These are phyloP conservation scores for Rutilus rutilus DNA, from an alignment of 2,113 vertebrate species.

Conservation along the genomic window DNA sequence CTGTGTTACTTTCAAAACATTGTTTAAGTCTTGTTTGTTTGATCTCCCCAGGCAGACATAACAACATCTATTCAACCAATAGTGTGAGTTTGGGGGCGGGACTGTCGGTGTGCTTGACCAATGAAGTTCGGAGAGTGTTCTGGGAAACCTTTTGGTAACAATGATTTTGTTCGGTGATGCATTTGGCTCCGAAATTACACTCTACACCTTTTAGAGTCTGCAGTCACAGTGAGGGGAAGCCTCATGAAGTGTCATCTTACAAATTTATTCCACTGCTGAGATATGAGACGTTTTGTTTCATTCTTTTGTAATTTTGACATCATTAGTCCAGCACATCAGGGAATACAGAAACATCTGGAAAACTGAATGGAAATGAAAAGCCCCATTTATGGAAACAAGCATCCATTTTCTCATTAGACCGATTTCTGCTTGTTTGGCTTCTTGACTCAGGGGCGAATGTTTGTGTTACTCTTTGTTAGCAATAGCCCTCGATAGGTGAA, in stretches of 20 bases:
- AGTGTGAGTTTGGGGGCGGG: neutral
- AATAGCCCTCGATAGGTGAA: neutral
- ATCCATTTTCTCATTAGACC: slow-evolving; percentile 21
- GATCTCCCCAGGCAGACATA: neutral
- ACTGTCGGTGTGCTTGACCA: neutral
- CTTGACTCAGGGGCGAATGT: neutral
- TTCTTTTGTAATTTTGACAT: slow-evolving; percentile 1
- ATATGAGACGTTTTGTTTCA: slow-evolving; percentile 1
- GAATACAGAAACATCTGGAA: slow-evolving; percentile 38
- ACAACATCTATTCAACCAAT: neutral
- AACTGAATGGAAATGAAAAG: slow-evolving; percentile 2
- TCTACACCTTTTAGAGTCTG: neutral
- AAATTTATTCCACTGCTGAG: slow-evolving; percentile 12
- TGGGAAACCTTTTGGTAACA: neutral
- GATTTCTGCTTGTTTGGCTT: slow-evolving; percentile 2
- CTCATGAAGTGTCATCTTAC: neutral
- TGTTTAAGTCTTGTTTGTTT: neutral
- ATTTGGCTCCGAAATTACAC: neutral
- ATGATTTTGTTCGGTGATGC: neutral
- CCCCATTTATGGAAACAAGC: neutral
- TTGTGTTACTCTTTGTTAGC: neutral
- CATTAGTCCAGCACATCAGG: neutral
- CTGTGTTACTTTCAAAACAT: neutral
- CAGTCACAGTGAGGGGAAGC: neutral
- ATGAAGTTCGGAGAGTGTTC: neutral